These are phyloP conservation scores for Vanacampus margaritifer DNA, from an alignment of 2,113 vertebrate species.

Conservation along the genomic window DNA sequence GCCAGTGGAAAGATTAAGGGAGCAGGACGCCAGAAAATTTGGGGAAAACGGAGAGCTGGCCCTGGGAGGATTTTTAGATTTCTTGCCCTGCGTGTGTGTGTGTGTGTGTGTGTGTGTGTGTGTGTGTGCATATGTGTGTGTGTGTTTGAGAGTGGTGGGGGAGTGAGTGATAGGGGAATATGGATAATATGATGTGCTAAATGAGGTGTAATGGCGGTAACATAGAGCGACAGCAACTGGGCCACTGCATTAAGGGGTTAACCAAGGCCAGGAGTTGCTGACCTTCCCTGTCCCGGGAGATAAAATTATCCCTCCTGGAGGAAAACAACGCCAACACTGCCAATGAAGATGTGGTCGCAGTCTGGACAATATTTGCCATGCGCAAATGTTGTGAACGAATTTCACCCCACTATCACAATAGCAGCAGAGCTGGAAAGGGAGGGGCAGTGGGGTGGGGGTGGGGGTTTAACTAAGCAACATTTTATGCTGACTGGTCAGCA, in stretches of 20 bases:
- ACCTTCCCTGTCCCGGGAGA: conserved; percentile 62
- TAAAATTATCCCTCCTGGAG: conserved; percentile 50
- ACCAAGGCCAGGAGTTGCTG: conserved; percentile 64
- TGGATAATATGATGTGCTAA: conserved; percentile 60
- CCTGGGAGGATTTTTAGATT: conserved; percentile 17
- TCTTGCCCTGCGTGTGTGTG: conserved; percentile 13
- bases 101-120: conserved; percentile 23
- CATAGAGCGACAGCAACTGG: conserved; percentile 67
- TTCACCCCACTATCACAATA: conserved; percentile 29
- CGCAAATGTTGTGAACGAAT: conserved; percentile 52
- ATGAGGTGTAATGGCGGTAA: conserved; percentile 70
- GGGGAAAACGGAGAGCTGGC: conserved; percentile 39
- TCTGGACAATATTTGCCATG: conserved; percentile 45
- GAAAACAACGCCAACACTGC: conserved; percentile 42
- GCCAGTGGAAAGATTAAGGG: conserved; percentile 47
- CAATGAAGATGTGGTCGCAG: conserved; percentile 50
- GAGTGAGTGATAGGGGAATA: conserved; percentile 47
- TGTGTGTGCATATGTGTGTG: conserved; percentile 25
- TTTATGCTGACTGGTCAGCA: conserved; percentile 13
- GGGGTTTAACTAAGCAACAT: neutral
- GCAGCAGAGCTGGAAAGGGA: conserved; percentile 20
- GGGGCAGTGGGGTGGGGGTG: neutral
- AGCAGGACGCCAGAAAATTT: conserved; percentile 33
- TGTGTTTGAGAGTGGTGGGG: neutral
- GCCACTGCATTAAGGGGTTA: conserved; percentile 70